Percentiles rank a stretch among this genome's conserved stretches.
These are phyloP conservation scores for Lasioglossum albipes DNA, from an alignment of 1,140 invertebrate species.

Conservation along the genomic window DNA sequence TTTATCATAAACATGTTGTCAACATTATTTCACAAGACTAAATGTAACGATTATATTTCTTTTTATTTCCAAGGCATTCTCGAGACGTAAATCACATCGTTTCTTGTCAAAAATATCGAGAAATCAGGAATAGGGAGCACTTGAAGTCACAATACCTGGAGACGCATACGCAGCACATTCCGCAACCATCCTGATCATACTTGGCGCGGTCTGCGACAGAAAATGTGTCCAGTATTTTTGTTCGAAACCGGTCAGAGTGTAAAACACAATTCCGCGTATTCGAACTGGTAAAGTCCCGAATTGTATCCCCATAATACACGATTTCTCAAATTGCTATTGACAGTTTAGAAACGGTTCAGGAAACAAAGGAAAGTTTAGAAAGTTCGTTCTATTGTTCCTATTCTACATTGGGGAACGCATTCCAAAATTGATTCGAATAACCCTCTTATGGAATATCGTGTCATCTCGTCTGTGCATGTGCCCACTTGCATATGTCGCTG, in stretches of 20 bases:
- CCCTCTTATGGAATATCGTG: too few species aligned
- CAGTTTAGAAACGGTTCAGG: not conserved
- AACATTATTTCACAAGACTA: too few species aligned
- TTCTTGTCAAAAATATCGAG: too few species aligned
- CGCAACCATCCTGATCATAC: slow-evolving; percentile 7
- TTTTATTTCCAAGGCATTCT: too few species aligned
- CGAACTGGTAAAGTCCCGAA: slow-evolving; percentile 59
- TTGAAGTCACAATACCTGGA: slow-evolving; percentile 41
- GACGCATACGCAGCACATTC: not conserved
- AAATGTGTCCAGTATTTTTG: slow-evolving; percentile 53
- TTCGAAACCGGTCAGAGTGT: slow-evolving; percentile 37
- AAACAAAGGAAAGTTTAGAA: slow-evolving; percentile 5
- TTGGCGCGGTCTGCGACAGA: slow-evolving; percentile 46
- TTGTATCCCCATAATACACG: slow-evolving; percentile 24
- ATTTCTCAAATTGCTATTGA: not conserved
- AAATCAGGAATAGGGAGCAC: not conserved
- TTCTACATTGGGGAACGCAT: too few species aligned
- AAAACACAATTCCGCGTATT: slow-evolving; percentile 53
- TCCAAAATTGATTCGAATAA: too few species aligned
- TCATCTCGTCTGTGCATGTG: too few species aligned
- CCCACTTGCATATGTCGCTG: too few species aligned
- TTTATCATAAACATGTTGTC: too few species aligned
- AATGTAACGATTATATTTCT: too few species aligned
- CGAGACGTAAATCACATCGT: too few species aligned
- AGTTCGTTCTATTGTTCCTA: too few species aligned